phyloP scores from a whole-genome alignment of 2,797 vertebrate species.

The Crocodylus rhombifer region DNA sequence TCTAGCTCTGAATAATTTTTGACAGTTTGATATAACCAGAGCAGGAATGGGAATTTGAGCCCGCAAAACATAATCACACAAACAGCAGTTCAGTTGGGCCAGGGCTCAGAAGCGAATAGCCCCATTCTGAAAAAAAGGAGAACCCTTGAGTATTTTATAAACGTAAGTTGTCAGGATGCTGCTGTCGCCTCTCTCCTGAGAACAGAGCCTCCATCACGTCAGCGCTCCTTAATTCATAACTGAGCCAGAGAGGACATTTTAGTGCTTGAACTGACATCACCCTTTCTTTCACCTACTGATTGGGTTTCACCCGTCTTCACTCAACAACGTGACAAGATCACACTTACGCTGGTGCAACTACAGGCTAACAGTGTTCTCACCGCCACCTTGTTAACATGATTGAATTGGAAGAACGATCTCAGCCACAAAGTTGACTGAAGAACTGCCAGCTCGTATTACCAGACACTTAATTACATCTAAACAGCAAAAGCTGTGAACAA shows the following conservation, averaged over 20 bases:
- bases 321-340: slow-evolving; percentile 37
- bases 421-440: slow-evolving; percentile 64
- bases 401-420: slow-evolving; percentile 10
- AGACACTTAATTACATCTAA: slow-evolving; percentile 49
- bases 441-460: slow-evolving; percentile 52
- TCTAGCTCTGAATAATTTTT: background rate
- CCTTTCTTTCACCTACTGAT: background rate
- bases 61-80: background rate
- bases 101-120: background rate
- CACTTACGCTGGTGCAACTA: slow-evolving; percentile 42
- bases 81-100: background rate
- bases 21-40: slow-evolving; percentile 9
- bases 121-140: background rate
- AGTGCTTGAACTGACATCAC: background rate
- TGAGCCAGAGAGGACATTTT: background rate
- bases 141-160: background rate
- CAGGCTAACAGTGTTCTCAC: slow-evolving; percentile 34
- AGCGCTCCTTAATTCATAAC: background rate
- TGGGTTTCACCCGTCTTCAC: slow-evolving; percentile 5
- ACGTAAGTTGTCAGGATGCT: background rate
- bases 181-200: background rate
- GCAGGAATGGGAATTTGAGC: background rate
- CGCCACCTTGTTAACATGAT: slow-evolving; percentile 53
- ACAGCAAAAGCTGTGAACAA: slow-evolving; percentile 38
- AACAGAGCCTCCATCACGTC: background rate